These are phyloP conservation scores for Sarcophaga variegata DNA, from an alignment of 2,888 invertebrate genomes.

Conservation along the genomic window DNA sequence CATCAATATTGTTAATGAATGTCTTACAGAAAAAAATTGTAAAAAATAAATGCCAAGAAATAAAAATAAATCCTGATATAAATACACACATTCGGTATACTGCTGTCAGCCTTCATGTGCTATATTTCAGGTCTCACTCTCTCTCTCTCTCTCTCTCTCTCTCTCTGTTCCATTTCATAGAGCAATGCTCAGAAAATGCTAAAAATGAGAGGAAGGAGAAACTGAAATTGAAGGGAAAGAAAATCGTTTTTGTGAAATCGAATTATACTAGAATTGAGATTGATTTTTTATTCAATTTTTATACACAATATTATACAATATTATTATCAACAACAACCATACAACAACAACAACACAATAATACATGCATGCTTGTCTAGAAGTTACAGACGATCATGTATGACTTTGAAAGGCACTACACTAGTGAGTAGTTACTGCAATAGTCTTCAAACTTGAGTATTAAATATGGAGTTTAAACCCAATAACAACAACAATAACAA, in stretches of 20 bases:
- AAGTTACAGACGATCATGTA: background rate
- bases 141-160: no score
- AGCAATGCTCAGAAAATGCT: slow-evolving; percentile 25
- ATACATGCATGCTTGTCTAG: background rate
- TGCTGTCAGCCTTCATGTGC: background rate
- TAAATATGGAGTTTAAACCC: background rate
- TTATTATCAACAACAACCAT: slow-evolving; percentile 54
- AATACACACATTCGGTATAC: slow-evolving; percentile 28
- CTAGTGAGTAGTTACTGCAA: background rate
- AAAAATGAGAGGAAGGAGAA: background rate
- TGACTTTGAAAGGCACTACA: background rate
- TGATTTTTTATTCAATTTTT: slow-evolving; percentile 74
- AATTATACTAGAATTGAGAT: slow-evolving; percentile 72
- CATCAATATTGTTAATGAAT: slow-evolving; percentile 65
- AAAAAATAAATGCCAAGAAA: slow-evolving; percentile 20
- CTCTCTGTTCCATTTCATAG: slow-evolving; percentile 1
- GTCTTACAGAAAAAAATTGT: background rate
- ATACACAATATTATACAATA: background rate
- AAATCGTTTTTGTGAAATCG: slow-evolving; percentile 62
- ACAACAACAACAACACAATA: slow-evolving; percentile 25
- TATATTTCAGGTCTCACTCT: no score
- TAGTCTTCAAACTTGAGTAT: background rate
- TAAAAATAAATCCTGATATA: slow-evolving; percentile 56
- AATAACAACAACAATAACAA: background rate
- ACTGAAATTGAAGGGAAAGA: background rate